Base-by-base conservation (phyloP, 2,113 vertebrate genomes). In the Dissostichus mawsoni region DNA sequence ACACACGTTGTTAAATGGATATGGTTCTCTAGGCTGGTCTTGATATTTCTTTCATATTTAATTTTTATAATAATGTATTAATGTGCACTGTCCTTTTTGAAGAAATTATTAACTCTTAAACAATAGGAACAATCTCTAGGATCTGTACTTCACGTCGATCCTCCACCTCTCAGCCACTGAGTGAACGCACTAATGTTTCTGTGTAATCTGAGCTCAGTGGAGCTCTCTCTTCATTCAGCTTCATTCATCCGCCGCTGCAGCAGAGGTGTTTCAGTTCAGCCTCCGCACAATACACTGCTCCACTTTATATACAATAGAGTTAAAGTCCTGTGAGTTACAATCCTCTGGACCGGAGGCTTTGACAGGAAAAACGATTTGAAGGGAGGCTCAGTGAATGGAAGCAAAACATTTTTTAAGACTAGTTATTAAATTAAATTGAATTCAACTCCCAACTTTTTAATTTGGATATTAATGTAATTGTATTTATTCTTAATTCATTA, bases 151-250 rank as follows among this genome's bases (percentile, higher is more conserved):
- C 29, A 4, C 29, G 29, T 29, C 4, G 29, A 29, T 29, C 8
- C 36, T 41, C 36, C 36, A 41, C 6, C 36, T 5, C 36, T 41
- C 36, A 41, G 36, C 80, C 23, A 18, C 11, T n/a, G 36, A 70
- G 47, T 66, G 62, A 62, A 68, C 5, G 11, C 17, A 29, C 64
- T 74, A 33, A 0, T 44, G 69, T 78, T 70, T 69, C 52, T 74
- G 74, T 74, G 82, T 70, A 80, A 83, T 57, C 8, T 45, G 84
- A 75, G 76, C 76, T 77, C 82, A 74, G 55, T 36, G 66, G 69
- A 74, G 79, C 82, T 71, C 81, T 67, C 11, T 48, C 62, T 72
- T 55, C 67, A 62, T 75, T 77, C 51, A 74, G 63, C 45, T 80
- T 67, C 65, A 47, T 83, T 82, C 75, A 80, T 47, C 51, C 55